These are phyloP conservation scores for Pterobdella sp. DNA, from an alignment of 2,888 invertebrate genomes.

Conservation along the genomic window DNA sequence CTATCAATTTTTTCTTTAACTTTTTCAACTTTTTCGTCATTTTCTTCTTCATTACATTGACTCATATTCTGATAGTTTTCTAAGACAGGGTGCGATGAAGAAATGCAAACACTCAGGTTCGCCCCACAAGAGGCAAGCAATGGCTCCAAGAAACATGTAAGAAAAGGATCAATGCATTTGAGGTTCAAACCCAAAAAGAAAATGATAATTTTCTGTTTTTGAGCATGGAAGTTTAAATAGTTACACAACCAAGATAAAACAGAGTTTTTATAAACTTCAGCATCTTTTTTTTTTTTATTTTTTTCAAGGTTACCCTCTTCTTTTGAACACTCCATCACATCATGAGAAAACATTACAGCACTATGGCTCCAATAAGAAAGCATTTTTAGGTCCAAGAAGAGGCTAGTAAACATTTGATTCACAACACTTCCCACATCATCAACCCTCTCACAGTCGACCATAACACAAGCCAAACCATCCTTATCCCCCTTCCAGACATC, in stretches of 20 bases:
- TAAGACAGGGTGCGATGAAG: neutral
- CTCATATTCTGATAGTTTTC: neutral
- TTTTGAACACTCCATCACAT: neutral
- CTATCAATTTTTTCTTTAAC: neutral
- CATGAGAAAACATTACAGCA: too few relatives aligned
- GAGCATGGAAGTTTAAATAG: neutral
- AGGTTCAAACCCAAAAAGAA: too few relatives aligned
- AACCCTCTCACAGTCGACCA: neutral
- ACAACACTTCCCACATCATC: neutral
- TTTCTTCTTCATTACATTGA: neutral
- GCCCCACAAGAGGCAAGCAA: neutral
- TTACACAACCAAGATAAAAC: neutral
- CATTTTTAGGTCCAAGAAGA: neutral
- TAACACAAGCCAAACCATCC: neutral
- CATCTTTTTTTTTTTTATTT: slow-evolving; percentile 6
- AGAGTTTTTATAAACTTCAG: neutral
- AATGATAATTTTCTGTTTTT: neutral
- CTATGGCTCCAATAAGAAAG: neutral
- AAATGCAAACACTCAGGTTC: neutral
- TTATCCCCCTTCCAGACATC: neutral
- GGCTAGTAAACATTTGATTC: neutral
- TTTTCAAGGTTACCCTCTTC: neutral
- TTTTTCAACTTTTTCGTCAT: neutral
- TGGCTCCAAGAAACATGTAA: neutral
- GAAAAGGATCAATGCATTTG: neutral